Conservation (phyloP, 2,797 vertebrate species). For the Xenentodon cancila region DNA sequence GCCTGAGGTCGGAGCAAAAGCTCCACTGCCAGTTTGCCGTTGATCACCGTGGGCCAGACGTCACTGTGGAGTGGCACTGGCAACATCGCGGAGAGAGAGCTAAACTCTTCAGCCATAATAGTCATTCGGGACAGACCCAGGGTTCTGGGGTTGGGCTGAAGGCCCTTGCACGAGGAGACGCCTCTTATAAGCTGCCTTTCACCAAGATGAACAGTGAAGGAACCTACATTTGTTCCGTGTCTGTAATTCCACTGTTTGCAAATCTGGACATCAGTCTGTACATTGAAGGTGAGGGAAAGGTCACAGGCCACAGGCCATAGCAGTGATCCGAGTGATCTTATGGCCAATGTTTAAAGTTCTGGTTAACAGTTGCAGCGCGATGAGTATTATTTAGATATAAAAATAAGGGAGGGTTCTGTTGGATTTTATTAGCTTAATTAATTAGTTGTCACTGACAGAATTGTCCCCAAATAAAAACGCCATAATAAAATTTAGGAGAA, state of each 20-base stretch:
- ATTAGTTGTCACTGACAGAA: too few relatives aligned
- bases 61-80: conserved; percentile 67
- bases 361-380: too few relatives aligned
- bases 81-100: conserved; percentile 57
- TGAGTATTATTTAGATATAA: too few relatives aligned
- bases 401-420: too few relatives aligned
- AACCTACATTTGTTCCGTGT: conserved; percentile 72
- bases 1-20: conserved; percentile 61
- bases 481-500: too few relatives aligned
- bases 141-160: conserved; percentile 56
- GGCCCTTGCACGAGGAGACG: conserved; percentile 69
- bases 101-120: conserved; percentile 62
- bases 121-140: conserved; percentile 38
- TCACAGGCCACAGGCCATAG: too few relatives aligned
- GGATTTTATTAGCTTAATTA: too few relatives aligned
- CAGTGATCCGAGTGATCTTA: too few relatives aligned
- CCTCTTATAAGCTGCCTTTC: conserved; percentile 67
- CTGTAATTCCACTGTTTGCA: conserved; percentile 65
- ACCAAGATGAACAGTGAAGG: conserved; percentile 70
- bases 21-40: conserved; percentile 81
- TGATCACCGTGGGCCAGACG: conserved; percentile 68
- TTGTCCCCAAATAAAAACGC: too few relatives aligned
- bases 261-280: conserved; percentile 67
- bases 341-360: too few relatives aligned
- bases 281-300: conserved; percentile 72